Percentiles rank a stretch among this genome's conserved stretches.
These are phyloP conservation scores for Chymomyza procnemis DNA, from an alignment of 2,888 invertebrate genomes.

Conservation along the genomic window DNA sequence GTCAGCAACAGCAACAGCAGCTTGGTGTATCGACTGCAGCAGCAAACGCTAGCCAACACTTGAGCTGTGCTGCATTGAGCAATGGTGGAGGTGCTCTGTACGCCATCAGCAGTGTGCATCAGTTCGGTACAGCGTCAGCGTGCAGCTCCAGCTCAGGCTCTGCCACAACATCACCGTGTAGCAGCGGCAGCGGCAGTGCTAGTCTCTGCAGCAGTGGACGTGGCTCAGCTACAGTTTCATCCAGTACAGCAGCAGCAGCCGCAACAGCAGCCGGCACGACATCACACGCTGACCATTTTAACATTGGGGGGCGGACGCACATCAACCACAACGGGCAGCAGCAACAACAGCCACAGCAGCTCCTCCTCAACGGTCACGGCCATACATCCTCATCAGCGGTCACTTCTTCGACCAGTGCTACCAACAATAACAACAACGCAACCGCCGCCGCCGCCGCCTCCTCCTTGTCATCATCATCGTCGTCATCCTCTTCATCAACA, in stretches of 20 bases:
- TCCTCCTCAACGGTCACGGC: constrained; percentile 5
- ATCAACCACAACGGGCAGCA: constrained; percentile 35
- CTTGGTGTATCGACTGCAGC: constrained; percentile 25
- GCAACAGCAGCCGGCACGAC: constrained; percentile 26
- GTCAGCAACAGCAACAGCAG: constrained; percentile 16
- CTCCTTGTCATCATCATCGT: not conserved
- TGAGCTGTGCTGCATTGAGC: constrained; percentile 64
- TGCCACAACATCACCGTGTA: constrained; percentile 13
- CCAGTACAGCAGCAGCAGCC: constrained; percentile 25
- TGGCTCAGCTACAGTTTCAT: constrained; percentile 19
- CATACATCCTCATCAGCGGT: constrained; percentile 50
- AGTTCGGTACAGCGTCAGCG: constrained; percentile 71
- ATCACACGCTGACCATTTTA: constrained; percentile 54
- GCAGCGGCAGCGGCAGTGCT: constrained; percentile 39
- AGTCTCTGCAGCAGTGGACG: constrained; percentile 14
- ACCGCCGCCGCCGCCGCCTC: not conserved
- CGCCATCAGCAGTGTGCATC: constrained; percentile 76
- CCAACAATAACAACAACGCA: constrained; percentile 14
- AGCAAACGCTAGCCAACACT: constrained; percentile 29
- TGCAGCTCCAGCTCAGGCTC: constrained; percentile 17
- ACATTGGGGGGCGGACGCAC: constrained; percentile 54
- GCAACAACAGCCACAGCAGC: constrained; percentile 9
- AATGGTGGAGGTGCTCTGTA: constrained; percentile 77
- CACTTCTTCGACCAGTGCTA: constrained; percentile 38
- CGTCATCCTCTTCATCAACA: constrained; percentile 1